Evolutionary conservation across 1,140 invertebrate genomes (phyloP), one percentile per base, ranked within the genome.

Genomic region (Homarus americanus): DNA sequence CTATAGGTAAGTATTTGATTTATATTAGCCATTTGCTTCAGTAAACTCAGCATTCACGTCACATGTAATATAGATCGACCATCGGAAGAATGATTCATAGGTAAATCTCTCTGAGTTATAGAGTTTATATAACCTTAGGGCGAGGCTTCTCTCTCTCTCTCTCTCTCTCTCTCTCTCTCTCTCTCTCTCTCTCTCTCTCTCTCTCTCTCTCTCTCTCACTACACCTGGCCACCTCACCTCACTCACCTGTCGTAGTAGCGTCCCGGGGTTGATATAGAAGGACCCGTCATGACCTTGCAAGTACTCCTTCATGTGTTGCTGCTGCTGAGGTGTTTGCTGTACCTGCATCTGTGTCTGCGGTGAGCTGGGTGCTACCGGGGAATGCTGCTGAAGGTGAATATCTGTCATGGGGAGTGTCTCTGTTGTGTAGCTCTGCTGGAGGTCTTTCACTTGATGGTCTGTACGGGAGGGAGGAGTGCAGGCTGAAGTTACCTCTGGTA

Each of bases 211-310:
- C 41, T 17, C 17, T 17, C 75, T 41, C n/a, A n/a, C n/a, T n/a
- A n/a, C n/a, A n/a, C n/a, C n/a, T n/a, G n/a, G n/a, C n/a, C n/a
- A n/a, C n/a, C n/a, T n/a, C n/a, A n/a, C 10, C 17, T 20, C 3
- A 17, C 53, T 58, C 28, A 87, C 85, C 85, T 87, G 85, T 0
- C 85, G 85, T 12, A 87, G 69, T 5, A 87, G 49, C 34, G 75
- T 87, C 34, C 85, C 85, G 17, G 85, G 85, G 49, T 87, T 87
- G 53, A 87, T 87, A 53, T 87, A 87, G 73, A 87, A 87, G 32
- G 85, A 87, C 0, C 85, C 75, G 12, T 87, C 85, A 17, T 79
- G 73, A 1, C 85, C 85, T 38, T 79, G 75, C 7, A 66, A 32
- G 53, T 87, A 78, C 38, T 87, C 76, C 76, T 38, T 41, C 36